Evolutionary conservation across 1,140 invertebrate genomes (phyloP).

Genomic region (Heliconius eleuchia): DNA sequence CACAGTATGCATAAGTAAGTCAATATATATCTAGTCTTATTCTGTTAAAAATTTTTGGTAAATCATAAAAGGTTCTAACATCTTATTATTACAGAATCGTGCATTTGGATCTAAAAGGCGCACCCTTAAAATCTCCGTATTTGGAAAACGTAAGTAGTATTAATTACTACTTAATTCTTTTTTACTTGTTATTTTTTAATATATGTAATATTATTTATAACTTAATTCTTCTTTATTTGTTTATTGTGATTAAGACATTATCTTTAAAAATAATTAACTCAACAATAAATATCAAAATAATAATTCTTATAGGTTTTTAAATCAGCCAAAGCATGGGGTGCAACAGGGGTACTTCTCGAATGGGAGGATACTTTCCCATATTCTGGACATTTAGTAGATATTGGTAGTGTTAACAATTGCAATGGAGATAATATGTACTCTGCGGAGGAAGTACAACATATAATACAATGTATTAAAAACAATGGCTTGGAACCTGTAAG

Average conservation of each 20-base stretch:
- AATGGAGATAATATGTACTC: conserved; percentile 74
- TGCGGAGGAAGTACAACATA: conserved; percentile 70
- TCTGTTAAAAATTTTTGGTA: not conserved
- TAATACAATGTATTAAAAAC: conserved; percentile 69
- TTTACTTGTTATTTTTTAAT: no score
- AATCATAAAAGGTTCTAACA: not conserved
- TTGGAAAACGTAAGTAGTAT: conserved; percentile 58
- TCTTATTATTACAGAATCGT: conserved; percentile 57
- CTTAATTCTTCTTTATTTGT: not conserved
- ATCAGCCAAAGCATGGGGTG: conserved; percentile 84
- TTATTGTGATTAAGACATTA: no score
- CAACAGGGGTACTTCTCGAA: conserved; percentile 92
- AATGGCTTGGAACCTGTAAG: conserved; percentile 72
- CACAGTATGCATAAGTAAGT: conserved; percentile 31
- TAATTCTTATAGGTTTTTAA: conserved; percentile 40
- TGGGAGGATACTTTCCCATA: conserved; percentile 98
- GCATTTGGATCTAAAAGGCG: conserved; percentile 70
- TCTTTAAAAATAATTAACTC: not conserved
- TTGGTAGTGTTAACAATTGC: conserved; percentile 82
- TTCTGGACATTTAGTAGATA: conserved; percentile 83
- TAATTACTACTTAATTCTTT: not conserved
- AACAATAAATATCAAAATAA: not conserved
- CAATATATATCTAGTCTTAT: not conserved
- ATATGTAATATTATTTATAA: not conserved
- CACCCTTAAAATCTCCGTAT: conserved; percentile 58